These are phyloP conservation scores for Habroteleia sp. DNA, from an alignment of 2,888 invertebrate genomes.

Conservation along the genomic window DNA sequence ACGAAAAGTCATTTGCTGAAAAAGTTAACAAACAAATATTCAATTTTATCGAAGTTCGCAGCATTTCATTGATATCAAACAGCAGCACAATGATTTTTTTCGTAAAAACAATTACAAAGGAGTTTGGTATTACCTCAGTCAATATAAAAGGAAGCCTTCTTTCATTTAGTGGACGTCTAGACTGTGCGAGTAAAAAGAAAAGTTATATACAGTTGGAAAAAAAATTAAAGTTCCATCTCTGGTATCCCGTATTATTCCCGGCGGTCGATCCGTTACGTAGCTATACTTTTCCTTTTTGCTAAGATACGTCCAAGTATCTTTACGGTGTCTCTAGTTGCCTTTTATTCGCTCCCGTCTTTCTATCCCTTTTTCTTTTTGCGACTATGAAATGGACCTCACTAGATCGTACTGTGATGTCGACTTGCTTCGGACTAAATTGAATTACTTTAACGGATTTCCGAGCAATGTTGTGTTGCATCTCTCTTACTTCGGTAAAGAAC, in stretches of 20 bases:
- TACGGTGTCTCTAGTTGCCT: conserved; percentile 53
- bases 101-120: conserved; percentile 43
- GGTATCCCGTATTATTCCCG: conserved; percentile 53
- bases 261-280: conserved; percentile 53
- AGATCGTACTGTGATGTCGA: conserved; percentile 53
- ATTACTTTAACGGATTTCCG: conserved; percentile 56
- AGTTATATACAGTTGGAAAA: conserved; percentile 43
- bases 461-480: conserved; percentile 43
- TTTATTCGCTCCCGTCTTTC: conserved; percentile 42
- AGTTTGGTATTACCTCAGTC: conserved; percentile 33
- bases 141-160: conserved; percentile 53
- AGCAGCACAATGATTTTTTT: conserved; percentile 16
- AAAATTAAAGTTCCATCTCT: conserved; percentile 53
- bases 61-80: conserved; percentile 20
- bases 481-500: conserved; percentile 21
- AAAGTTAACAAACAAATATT: conserved; percentile 13
- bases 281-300: conserved; percentile 28
- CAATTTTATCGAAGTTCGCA: background rate
- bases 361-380: conserved; percentile 26
- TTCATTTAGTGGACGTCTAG: conserved; percentile 53
- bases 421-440: conserved; percentile 53
- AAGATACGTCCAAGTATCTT: conserved; percentile 54
- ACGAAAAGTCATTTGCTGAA: background rate
- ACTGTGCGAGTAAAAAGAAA: conserved; percentile 30
- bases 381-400: conserved; percentile 58